phyloP scores from a whole-genome alignment of 2,797 vertebrate species.

The Mycteria americana region DNA sequence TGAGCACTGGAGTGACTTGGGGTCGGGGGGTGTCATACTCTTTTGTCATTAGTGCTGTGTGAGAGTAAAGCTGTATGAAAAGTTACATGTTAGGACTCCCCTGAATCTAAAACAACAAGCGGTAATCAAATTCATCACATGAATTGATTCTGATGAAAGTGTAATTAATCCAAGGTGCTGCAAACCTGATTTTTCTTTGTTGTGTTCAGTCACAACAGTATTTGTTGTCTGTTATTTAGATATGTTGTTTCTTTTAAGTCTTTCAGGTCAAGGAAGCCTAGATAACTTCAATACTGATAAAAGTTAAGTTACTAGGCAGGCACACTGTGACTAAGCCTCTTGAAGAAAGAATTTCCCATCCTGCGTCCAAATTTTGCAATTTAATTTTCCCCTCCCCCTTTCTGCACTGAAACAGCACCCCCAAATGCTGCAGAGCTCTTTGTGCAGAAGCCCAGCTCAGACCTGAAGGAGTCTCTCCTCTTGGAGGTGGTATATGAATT shows the following conservation, averaged over 20 bases:
- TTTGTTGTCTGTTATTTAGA: not conserved
- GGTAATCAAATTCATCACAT: not conserved
- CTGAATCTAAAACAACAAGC: not conserved
- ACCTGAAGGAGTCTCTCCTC: not conserved
- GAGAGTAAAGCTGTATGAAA: not conserved
- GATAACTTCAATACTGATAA: not conserved
- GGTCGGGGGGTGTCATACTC: fast-evolving
- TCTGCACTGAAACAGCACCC: not conserved
- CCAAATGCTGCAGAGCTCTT: not conserved
- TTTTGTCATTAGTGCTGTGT: not conserved
- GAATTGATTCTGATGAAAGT: not conserved
- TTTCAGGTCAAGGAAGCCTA: not conserved
- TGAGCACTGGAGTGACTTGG: not conserved
- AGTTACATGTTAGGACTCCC: not conserved
- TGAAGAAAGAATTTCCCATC: not conserved
- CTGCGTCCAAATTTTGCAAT: not conserved
- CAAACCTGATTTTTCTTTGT: not conserved
- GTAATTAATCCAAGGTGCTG: not conserved
- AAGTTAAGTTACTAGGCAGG: not conserved
- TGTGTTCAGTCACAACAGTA: not conserved
- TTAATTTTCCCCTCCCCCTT: not conserved
- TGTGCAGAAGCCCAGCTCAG: not conserved
- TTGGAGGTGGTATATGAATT: not conserved
- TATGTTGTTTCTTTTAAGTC: not conserved
- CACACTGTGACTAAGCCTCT: not conserved